Evolutionary conservation across 2,113 vertebrate species (phyloP), one percentile per base, ranked within the genome.

Genomic region (Seriola aureovittata): DNA sequence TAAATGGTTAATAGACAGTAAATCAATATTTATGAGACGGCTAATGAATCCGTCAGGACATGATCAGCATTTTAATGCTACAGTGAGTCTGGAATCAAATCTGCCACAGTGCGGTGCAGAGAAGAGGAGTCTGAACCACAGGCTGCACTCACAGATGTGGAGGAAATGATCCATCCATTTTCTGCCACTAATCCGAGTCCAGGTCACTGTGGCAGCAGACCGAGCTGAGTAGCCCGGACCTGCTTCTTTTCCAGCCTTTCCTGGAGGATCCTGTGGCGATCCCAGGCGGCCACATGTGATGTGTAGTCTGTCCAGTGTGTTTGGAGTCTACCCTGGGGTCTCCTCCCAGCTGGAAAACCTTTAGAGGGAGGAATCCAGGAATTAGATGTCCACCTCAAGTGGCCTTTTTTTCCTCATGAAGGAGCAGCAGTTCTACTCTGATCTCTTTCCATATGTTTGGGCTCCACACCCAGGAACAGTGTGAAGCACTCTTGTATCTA

Each of bases 21-120:
- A 88, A 88, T 88, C 75, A 85, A 86, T 91, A 86, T 88, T 85
- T 85, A 83, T 83, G 78, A 82, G 75, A 23, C 63, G 0, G 38
- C 52, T 85, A 78, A 83, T 85, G 76, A 86, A 86, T 75, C 57
- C 52, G 72, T 67, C 54, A 55, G 34, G 63, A 83, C 71, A 3
- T 11, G 13, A 64, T 77, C 67, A 73, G 80, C 71, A 71, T 87
- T 46, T 71, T 65, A 81, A 85, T 75, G 65, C 42, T 14, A 0
- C 60, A 11, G n/a, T 4, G 69, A 40, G 60, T 29, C 59, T 48
- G 29, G 1, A 62, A 29, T 64, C 11, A 44, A 32, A 57, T 9
- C 34, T 54, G 42, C 34, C 38, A 40, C 63, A 52, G 16, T 17
- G 21, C 1, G 34, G 36, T 23, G 58, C 17, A 36, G 21, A 23